Evolutionary conservation across 2,113 vertebrate species (phyloP), one percentile per base, ranked within the genome.

Genomic region (Ornithorhynchus anatinus): DNA sequence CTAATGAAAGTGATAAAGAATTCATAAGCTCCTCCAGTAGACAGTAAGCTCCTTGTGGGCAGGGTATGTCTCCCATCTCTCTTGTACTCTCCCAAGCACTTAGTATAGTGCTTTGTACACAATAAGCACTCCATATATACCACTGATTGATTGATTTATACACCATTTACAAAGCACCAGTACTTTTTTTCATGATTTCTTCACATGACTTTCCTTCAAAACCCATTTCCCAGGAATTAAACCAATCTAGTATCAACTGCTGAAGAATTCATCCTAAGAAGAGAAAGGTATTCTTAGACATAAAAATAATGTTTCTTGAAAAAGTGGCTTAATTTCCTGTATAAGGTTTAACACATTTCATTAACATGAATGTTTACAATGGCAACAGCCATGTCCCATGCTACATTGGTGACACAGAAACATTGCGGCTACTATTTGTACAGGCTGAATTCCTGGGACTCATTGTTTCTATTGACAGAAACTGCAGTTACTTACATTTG

Each of bases 341-440:
- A 74, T 48, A 88, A 90, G 89, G 87, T 87, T 92, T 92, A 85
- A 89, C 92, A 93, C 90, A 80, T 92, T 91, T 90, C 79, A 84
- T 77, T 90, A 92, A 88, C 91, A 91, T 93, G 93, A 92, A 91
- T 86, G 84, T 87, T 93, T 90, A 89, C 93, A 89, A 92, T 90
- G 87, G 90, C 92, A 93, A 93, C 92, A 92, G 85, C 86, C 89
- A 72, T 88, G 89, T 91, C 92, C 84, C 68, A 62, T 77, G 89
- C 86, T 90, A 89, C 84, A 71, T 77, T 82, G 87, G 84, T 69
- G 89, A 89, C 89, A 89, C 81, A 81, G 85, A 84, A 74, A 86
- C 47, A 62, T 86, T 92, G 84, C 85, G 86, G 87, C 85, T 88
- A 74, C 84, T 83, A 65, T 88, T 89, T 88, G 66, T 85, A 90